Evolutionary conservation across 2,888 invertebrate species (phyloP), one percentile per base, ranked within the genome.

Genomic region (Eudasyphora cyanicolor): DNA sequence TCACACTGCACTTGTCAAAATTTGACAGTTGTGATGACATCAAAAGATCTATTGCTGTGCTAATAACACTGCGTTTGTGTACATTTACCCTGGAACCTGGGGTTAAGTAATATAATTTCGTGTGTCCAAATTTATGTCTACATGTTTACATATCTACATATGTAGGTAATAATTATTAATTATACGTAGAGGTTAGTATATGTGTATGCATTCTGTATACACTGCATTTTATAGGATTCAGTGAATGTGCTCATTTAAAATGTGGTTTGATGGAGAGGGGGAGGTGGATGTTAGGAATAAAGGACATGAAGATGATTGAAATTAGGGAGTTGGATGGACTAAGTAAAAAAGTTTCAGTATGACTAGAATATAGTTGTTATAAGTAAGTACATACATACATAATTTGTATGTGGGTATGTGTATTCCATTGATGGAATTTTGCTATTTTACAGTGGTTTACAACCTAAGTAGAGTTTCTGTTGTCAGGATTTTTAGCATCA

Each of bases 151-250:
- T 67, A 17, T 45, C 42, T 51, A 75, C 42, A 42, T 62, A 38
- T 42, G 35, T 45, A 24, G 27, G 42, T 76, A 38, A 12, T 60
- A 54, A 14, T 62, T 70, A 70, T 17, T 54, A 42, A 5, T 57
- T 57, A 27, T 17, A 45, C n/a, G 38, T 24, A 27, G 10, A 12
- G 19, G 57, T 24, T 57, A 57, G 57, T 27, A 57, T 57, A 57
- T 57, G 12, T 12, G 24, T 24, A 14, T 45, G 12, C 45, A n/a
- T 62, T 54, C 29, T 17, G 38, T 62, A n/a, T 76, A 35, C 10
- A 27, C 57, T 69, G n/a, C 76, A 73, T 87, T 83, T 87, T 89
- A 88, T 90, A 90, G 90, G 90, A 90, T 89, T 89, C 90, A 89
- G 88, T 89, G 89, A 87, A 89, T 90, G 90, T 90, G 90, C 90